These are phyloP conservation scores for Calameuta pallipes DNA, from an alignment of 2,888 invertebrate genomes.

Conservation along the genomic window DNA sequence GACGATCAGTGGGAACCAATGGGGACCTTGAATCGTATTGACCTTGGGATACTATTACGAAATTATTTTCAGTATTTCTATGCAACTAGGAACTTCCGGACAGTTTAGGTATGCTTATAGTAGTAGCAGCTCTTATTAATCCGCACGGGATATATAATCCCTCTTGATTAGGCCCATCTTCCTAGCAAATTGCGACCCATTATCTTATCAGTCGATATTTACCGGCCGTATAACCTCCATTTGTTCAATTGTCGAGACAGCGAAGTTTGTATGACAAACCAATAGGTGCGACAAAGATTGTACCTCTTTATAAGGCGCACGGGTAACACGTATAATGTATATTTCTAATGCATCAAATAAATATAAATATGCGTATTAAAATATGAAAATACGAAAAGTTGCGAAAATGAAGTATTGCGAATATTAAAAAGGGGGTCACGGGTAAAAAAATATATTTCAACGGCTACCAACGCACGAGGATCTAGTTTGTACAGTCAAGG, in stretches of 20 bases:
- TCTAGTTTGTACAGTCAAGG: background rate
- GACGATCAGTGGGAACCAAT: background rate
- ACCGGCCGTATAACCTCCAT: constrained; percentile 41
- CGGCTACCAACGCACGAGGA: background rate
- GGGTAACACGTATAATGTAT: background rate
- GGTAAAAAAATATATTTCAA: background rate
- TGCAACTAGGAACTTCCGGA: background rate
- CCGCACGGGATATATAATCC: constrained; percentile 28
- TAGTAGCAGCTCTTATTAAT: constrained; percentile 25
- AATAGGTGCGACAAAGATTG: background rate
- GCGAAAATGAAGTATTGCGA: background rate
- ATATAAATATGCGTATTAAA: background rate
- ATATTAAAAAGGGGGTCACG: background rate
- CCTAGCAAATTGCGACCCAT: constrained; percentile 50
- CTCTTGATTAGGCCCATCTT: constrained; percentile 19
- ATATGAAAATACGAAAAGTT: background rate
- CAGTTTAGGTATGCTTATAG: background rate
- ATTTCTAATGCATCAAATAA: background rate
- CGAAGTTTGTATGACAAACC: background rate
- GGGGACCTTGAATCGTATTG: background rate
- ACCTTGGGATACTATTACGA: background rate
- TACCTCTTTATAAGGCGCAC: background rate
- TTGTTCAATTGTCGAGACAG: constrained; percentile 36
- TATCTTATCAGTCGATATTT: constrained; percentile 61
- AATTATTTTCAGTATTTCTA: background rate